A percentile compares a stretch with the other conserved stretches of the same genome.
phyloP scores from a whole-genome alignment of 1,140 invertebrate genomes.

The Halesus radiatus region DNA sequence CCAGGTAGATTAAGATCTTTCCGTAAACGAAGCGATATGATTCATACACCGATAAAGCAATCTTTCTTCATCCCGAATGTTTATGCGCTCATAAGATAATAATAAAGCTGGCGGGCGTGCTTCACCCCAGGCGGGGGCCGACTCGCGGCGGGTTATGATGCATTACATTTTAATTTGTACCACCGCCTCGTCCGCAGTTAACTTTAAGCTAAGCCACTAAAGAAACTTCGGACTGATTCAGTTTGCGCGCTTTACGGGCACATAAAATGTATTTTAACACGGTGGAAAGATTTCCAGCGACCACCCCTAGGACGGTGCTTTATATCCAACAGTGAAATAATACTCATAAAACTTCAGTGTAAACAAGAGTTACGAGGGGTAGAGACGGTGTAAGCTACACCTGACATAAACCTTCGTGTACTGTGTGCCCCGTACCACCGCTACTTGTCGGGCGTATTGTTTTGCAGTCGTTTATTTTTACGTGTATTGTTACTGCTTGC shows the following conservation, averaged over 20 bases:
- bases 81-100: slow-evolving; percentile 49
- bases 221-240: slow-evolving; percentile 44
- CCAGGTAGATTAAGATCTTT: no score
- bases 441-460: slow-evolving; percentile 40
- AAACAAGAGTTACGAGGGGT: slow-evolving; percentile 55
- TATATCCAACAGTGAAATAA: slow-evolving; percentile 50
- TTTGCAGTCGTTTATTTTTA: slow-evolving; percentile 49
- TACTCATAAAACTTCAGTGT: slow-evolving; percentile 53
- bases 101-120: slow-evolving; percentile 37
- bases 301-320: slow-evolving; percentile 21
- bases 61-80: slow-evolving; percentile 41
- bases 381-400: slow-evolving; percentile 29
- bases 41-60: slow-evolving; percentile 46
- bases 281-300: slow-evolving; percentile 15
- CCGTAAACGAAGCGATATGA: slow-evolving; percentile 17
- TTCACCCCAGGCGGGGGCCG: background rate
- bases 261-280: slow-evolving; percentile 52
- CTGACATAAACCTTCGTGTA: no score
- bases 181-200: slow-evolving; percentile 38
- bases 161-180: slow-evolving; percentile 56
- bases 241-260: slow-evolving; percentile 45
- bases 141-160: slow-evolving; percentile 45
- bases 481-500: slow-evolving; percentile 47
- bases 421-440: background rate
- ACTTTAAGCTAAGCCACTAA: slow-evolving; percentile 48